phyloP scores from a whole-genome alignment of 2,113 vertebrate species.

The Notiomystis cincta region DNA sequence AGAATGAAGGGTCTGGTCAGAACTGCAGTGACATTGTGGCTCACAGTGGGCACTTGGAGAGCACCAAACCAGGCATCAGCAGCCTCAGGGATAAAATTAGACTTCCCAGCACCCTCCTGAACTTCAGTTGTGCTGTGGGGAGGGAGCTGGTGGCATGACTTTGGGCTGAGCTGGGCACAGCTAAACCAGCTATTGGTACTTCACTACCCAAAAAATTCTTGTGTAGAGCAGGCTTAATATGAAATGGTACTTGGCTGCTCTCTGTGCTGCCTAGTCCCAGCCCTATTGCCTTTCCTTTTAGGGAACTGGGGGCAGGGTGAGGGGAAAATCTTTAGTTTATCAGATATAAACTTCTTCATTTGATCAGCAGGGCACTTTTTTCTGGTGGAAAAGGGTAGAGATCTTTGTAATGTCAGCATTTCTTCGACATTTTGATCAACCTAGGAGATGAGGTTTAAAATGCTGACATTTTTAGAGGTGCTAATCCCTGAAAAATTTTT shows the following conservation, averaged over 20 bases:
- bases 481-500: background rate
- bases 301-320: accelerated
- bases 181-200: background rate
- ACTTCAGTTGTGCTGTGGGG: background rate
- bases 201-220: background rate
- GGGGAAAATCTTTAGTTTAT: background rate
- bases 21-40: background rate
- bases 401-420: background rate
- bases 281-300: background rate
- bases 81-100: background rate
- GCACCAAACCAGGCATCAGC: background rate
- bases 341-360: background rate
- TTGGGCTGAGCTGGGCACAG: background rate
- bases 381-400: background rate
- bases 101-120: background rate
- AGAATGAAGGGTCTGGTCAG: background rate
- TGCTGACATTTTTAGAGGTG: constrained; percentile 10
- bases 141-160: accelerated
- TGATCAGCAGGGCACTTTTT: background rate
- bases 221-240: background rate
- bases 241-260: background rate
- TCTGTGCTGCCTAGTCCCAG: background rate
- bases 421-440: accelerated
- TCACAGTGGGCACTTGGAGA: background rate
- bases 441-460: background rate